These are phyloP conservation scores for Botia almorhae DNA, from an alignment of 2,797 vertebrate species.

Conservation along the genomic window DNA sequence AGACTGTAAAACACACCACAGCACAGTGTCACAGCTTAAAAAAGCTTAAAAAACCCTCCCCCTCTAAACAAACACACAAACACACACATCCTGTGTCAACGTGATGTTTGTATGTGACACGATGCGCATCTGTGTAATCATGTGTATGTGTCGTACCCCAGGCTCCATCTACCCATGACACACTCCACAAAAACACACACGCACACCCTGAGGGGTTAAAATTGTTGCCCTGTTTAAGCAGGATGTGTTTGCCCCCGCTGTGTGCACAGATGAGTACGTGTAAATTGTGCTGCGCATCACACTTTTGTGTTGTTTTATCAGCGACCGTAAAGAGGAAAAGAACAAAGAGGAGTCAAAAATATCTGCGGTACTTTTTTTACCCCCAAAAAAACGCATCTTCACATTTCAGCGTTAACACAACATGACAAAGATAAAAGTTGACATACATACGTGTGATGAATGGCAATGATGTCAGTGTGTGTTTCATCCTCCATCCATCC, in stretches of 20 bases:
- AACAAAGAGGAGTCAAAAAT: conserved; percentile 38
- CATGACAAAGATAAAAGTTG: not conserved
- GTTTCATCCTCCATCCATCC: not conserved
- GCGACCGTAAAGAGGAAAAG: conserved; percentile 33
- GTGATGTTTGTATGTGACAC: conserved; percentile 45
- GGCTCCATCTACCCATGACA: conserved; percentile 8
- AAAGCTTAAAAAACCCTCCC: not conserved
- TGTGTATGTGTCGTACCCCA: conserved; percentile 28
- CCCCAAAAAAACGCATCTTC: conserved; percentile 14
- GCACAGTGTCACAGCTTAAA: conserved; percentile 28
- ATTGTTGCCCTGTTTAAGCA: conserved; percentile 52
- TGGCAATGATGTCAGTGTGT: not conserved
- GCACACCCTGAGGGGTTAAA: conserved; percentile 50
- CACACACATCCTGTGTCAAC: conserved; percentile 41
- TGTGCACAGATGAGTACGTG: conserved; percentile 59
- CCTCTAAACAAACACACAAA: conserved; percentile 10
- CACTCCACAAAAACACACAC: conserved; percentile 21
- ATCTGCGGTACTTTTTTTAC: conserved; percentile 19
- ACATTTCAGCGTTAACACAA: conserved; percentile 18
- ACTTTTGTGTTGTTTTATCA: conserved; percentile 60
- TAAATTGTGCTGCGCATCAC: conserved; percentile 70
- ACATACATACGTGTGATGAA: not conserved
- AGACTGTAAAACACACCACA: conserved; percentile 17
- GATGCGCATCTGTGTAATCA: conserved; percentile 55
- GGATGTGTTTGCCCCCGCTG: conserved; percentile 56